phyloP scores from a whole-genome alignment of 2,113 vertebrate species.

The Microcebus tavaratra region DNA sequence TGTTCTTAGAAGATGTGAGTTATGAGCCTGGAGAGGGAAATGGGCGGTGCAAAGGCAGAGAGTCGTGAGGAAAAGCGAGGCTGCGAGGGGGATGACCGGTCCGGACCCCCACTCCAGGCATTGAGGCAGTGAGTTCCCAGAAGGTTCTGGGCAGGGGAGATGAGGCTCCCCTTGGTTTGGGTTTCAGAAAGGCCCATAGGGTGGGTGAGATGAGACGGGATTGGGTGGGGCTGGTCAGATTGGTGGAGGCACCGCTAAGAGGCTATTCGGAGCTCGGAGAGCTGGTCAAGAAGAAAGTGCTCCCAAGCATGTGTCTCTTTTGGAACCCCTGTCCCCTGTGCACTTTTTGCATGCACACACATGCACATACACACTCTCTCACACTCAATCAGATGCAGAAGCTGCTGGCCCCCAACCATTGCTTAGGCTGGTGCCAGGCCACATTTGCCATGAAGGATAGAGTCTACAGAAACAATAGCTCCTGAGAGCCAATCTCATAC shows the following conservation, averaged over 20 bases:
- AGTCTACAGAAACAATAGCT: not conserved
- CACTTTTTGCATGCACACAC: not conserved
- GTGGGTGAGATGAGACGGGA: not conserved
- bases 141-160: not conserved
- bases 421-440: not conserved
- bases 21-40: not conserved
- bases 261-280: not conserved
- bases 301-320: not conserved
- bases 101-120: not conserved
- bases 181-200: not conserved
- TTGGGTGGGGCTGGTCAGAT: not conserved
- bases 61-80: not conserved
- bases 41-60: not conserved
- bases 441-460: not conserved
- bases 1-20: not conserved
- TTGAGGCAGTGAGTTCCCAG: not conserved
- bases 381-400: not conserved
- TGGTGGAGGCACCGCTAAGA: not conserved
- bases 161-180: not conserved
- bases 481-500: not conserved
- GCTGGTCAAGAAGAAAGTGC: not conserved
- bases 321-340: not conserved
- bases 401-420: not conserved
- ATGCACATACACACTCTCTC: too few species aligned
- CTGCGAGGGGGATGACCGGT: not conserved